phyloP scores from a whole-genome alignment of 2,888 invertebrate genomes.

The Folsomia manolachei region DNA sequence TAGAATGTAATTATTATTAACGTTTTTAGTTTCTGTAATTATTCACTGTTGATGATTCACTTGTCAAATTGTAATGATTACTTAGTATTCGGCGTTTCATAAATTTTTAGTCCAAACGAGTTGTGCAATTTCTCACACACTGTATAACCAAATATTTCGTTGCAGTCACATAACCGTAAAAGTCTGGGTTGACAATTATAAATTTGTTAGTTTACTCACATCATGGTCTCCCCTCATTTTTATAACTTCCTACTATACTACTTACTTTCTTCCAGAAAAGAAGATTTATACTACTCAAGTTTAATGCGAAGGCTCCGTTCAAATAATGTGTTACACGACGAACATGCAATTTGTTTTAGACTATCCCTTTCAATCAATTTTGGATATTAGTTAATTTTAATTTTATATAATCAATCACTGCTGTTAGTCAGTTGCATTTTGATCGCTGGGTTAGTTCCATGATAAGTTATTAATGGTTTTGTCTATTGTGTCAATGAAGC shows the following conservation, averaged over 20 bases:
- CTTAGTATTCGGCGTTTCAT: no score
- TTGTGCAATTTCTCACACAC: no score
- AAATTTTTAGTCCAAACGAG: no score
- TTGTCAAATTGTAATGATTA: neutral
- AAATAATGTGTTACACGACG: neutral
- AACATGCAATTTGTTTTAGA: neutral
- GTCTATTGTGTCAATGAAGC: neutral
- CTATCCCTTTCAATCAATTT: neutral
- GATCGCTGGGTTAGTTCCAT: neutral
- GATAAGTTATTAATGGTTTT: neutral
- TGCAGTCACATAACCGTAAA: no score
- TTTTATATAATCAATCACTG: no score
- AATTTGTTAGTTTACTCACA: no score
- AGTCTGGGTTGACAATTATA: no score
- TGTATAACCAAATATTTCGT: no score
- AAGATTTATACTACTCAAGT: neutral
- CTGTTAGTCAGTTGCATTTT: neutral
- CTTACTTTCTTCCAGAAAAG: neutral
- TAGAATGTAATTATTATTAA: neutral
- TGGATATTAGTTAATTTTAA: neutral
- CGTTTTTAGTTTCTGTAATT: neutral
- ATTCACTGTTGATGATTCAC: neutral
- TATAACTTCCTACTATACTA: neutral
- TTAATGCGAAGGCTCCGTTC: no score
- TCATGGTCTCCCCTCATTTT: no score